These are phyloP conservation scores for Germaria angustata DNA, from an alignment of 2,888 invertebrate genomes.

Conservation along the genomic window DNA sequence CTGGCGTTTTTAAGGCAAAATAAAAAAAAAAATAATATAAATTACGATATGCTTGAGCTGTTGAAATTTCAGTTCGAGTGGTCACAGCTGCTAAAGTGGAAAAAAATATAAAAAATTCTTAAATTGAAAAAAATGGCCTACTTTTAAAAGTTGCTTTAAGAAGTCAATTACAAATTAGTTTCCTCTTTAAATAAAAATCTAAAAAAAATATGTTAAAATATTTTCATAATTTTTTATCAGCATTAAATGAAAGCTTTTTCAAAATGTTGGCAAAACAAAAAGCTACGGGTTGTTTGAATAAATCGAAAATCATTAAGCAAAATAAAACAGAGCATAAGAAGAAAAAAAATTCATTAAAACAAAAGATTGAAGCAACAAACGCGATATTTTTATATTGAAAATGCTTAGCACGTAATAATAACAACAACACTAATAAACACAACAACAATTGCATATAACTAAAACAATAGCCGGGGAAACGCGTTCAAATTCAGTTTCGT, in stretches of 20 bases:
- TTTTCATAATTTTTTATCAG: slow-evolving; percentile 2
- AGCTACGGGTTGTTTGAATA: background rate
- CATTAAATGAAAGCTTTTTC: slow-evolving; percentile 23
- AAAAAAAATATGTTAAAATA: too few relatives aligned
- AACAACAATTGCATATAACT: slow-evolving; percentile 23
- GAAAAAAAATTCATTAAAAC: too few relatives aligned
- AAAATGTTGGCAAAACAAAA: slow-evolving; percentile 19
- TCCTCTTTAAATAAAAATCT: background rate
- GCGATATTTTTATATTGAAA: slow-evolving; percentile 41
- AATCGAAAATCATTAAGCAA: background rate
- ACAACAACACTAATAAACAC: slow-evolving; percentile 11
- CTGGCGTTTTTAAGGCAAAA: background rate
- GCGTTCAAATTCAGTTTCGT: slow-evolving; percentile 4
- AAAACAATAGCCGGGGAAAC: slow-evolving; percentile 15
- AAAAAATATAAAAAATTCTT: slow-evolving; percentile 34
- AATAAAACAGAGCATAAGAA: slow-evolving; percentile 37
- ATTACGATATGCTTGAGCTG: slow-evolving; percentile 36
- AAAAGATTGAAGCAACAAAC: slow-evolving; percentile 61
- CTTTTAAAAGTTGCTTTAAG: slow-evolving; percentile 4
- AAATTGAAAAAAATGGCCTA: slow-evolving; percentile 37
- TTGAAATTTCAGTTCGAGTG: slow-evolving; percentile 7
- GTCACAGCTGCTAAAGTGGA: slow-evolving; percentile 3
- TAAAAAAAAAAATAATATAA: background rate
- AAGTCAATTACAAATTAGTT: slow-evolving; percentile 25
- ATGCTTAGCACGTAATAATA: slow-evolving; percentile 48